Conservation (phyloP, 2,113 vertebrate species). For the Salvelinus namaycush region DNA sequence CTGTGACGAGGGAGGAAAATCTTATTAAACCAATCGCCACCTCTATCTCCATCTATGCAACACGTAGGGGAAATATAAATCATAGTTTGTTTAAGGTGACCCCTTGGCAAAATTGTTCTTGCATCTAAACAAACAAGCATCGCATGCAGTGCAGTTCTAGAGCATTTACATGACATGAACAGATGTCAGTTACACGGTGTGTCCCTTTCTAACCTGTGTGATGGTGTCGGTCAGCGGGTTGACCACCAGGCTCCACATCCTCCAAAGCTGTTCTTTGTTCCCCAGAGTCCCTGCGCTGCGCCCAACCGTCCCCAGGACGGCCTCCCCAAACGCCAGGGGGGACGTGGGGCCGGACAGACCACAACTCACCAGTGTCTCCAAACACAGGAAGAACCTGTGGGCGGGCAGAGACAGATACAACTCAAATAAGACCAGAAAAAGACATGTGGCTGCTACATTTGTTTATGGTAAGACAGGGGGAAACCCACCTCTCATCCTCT, state of each 20-base stretch:
- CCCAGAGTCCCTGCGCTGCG: slow-evolving; percentile 70
- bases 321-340: slow-evolving; percentile 87
- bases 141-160: not conserved
- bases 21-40: too few species aligned
- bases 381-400: slow-evolving; percentile 81
- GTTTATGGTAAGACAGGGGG: not conserved
- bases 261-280: slow-evolving; percentile 87
- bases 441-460: not conserved
- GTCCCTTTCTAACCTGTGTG: slow-evolving; percentile 75
- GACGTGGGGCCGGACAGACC: slow-evolving; percentile 89
- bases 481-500: slow-evolving; percentile 82
- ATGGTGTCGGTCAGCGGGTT: slow-evolving; percentile 85
- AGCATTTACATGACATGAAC: not conserved
- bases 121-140: not conserved
- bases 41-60: too few species aligned
- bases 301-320: slow-evolving; percentile 78
- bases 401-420: not conserved
- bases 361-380: slow-evolving; percentile 82
- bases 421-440: not conserved
- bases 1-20: slow-evolving; percentile 63
- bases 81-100: too few species aligned
- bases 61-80: too few species aligned
- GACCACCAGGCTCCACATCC: slow-evolving; percentile 88
- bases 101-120: too few species aligned
- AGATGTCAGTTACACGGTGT: not conserved